Evolutionary conservation across 2,113 vertebrate genomes (phyloP), one percentile per base, ranked within the genome.

Genomic region (Clarias gariepinus): DNA sequence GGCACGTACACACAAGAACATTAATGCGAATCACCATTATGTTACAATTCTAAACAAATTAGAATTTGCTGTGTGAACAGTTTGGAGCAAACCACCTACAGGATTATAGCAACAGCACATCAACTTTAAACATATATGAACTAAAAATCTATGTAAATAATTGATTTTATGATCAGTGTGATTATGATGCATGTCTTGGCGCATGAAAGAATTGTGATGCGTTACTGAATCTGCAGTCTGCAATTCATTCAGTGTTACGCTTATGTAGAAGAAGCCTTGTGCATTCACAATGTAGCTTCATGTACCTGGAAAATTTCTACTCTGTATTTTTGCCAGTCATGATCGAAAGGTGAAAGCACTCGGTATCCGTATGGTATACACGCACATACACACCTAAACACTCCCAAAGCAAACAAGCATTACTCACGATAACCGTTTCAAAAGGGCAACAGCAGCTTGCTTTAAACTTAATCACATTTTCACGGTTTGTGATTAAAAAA

Each of bases 341-440:
- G 23, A 84, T 80, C 84, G 47, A 74, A 41, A 23, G 36, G 33
- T 36, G 33, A 47, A 41, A 47, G 12, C 69, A 73, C 69, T 6
- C 69, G 12, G 69, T 73, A 47, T 73, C 71, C 2, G 71, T 60
- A 33, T 8, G 21, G 68, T 87, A 61, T 33, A 68, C n/a, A 28
- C 30, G 6, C 66, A 61, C 58, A 76, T 15, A 15, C 81, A 87
- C 66, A 77, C 41, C 47, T 21, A 69, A 19, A 58, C 85, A 74
- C 82, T 58, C 60, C 77, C 82, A 71, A 41, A 73, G 28, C 25
- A 61, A 60, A 87, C 81, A 66, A n/a, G 28, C 57, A 82, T 63
- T 16, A 71, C 13, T 10, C 36, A 33, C 33, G 15, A 78, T 58
- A 30, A 68, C 3, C 0, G 19, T 55, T 83, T 25, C 64, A 68